Conservation (phyloP, 2,797 vertebrate species). For the Sebastes taczanowskii region DNA sequence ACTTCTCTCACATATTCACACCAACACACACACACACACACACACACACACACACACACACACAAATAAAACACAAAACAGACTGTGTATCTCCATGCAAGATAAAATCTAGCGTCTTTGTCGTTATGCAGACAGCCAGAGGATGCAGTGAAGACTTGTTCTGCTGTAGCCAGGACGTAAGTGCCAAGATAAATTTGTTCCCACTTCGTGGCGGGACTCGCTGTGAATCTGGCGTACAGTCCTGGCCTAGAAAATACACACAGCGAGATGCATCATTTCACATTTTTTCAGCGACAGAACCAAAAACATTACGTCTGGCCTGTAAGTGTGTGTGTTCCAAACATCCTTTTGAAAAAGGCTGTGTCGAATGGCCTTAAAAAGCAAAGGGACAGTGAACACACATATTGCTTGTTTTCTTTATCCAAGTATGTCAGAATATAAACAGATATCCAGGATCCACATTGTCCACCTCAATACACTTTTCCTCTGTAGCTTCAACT, state of each 20-base stretch:
- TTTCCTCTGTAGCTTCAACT: not conserved
- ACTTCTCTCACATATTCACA: not conserved
- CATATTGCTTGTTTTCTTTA: not conserved
- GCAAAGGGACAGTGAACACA: not conserved
- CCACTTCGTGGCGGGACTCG: conserved; percentile 25
- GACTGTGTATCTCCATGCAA: conserved; percentile 2
- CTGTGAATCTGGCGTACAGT: conserved; percentile 52
- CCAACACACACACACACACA: not conserved
- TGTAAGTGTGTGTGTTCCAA: conserved; percentile 20
- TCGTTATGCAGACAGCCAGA: conserved; percentile 31
- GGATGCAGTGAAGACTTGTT: conserved; percentile 38
- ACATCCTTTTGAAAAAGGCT: conserved; percentile 42
- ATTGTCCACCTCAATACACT: not conserved
- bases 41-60: not conserved
- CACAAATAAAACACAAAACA: conserved; percentile 11
- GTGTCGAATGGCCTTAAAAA: conserved; percentile 22
- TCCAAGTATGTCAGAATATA: conserved; percentile 1
- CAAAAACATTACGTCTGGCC: conserved; percentile 38
- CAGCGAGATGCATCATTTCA: conserved; percentile 39
- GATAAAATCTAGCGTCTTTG: conserved; percentile 43
- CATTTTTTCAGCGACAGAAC: conserved; percentile 50
- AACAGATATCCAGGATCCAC: conserved; percentile 12
- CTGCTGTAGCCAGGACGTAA: conserved; percentile 38
- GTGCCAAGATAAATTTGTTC: conserved; percentile 67
- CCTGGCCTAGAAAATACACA: conserved; percentile 53